Percentiles rank a stretch among this genome's conserved stretches.
Conservation (phyloP, 2,797 vertebrate genomes). For the Kryptolebias ocellatus region DNA sequence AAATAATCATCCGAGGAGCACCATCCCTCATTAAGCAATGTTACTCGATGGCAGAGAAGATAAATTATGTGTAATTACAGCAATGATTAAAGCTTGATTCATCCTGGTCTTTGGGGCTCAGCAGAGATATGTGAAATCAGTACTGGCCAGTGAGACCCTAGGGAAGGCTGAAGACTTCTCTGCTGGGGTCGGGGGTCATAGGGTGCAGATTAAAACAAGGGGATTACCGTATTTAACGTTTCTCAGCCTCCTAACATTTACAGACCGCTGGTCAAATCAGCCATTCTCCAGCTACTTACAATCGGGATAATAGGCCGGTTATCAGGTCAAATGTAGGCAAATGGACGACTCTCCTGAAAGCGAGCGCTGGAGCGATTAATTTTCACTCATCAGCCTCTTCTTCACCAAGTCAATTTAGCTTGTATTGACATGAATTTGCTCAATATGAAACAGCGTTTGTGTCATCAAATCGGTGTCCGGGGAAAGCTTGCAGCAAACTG, state of each 20-base stretch:
- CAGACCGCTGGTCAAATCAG: slow-evolving; percentile 76
- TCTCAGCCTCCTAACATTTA: slow-evolving; percentile 71
- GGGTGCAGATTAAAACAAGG: slow-evolving; percentile 82
- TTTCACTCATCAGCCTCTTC: slow-evolving; percentile 35
- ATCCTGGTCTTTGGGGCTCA: slow-evolving; percentile 66
- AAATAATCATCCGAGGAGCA: slow-evolving; percentile 69
- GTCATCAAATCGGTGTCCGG: slow-evolving; percentile 48
- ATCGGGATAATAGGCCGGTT: slow-evolving; percentile 67
- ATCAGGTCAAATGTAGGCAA: slow-evolving; percentile 62
- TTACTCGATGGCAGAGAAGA: slow-evolving; percentile 76
- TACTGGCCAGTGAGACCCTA: slow-evolving; percentile 60
- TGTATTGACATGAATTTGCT: slow-evolving; percentile 38
- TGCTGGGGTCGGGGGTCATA: slow-evolving; percentile 75
- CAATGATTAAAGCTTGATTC: slow-evolving; percentile 79
- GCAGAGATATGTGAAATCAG: slow-evolving; percentile 73
- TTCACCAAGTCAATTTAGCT: slow-evolving; percentile 26
- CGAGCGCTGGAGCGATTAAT: slow-evolving; percentile 26
- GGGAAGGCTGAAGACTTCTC: slow-evolving; percentile 71
- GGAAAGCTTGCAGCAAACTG: slow-evolving; percentile 41
- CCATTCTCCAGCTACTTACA: slow-evolving; percentile 65
- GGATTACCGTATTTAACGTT: slow-evolving; percentile 82
- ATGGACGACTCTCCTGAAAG: slow-evolving; percentile 50
- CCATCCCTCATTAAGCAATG: slow-evolving; percentile 78
- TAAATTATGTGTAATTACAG: slow-evolving; percentile 83
- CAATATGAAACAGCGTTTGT: slow-evolving; percentile 26